Evolutionary conservation across 1,140 invertebrate genomes (phyloP).

Genomic region (Galleria mellonella): DNA sequence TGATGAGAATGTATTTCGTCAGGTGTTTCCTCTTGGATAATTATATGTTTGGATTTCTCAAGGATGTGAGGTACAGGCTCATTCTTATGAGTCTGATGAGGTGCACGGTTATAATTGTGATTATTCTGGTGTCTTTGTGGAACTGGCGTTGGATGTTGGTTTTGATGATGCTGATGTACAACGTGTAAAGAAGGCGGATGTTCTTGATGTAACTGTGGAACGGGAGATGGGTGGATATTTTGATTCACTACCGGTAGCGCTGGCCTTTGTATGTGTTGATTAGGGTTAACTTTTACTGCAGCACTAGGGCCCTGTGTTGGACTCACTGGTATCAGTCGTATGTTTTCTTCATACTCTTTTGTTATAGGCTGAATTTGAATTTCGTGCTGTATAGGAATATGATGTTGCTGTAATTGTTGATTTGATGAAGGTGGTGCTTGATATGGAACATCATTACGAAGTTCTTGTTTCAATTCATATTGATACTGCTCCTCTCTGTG

Average conservation of each 20-base stretch:
- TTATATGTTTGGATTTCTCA: constrained; percentile 44
- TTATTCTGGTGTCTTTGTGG: not conserved
- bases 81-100: not conserved
- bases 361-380: constrained; percentile 23
- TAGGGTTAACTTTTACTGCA: constrained; percentile 33
- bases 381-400: constrained; percentile 12
- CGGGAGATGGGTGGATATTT: constrained; percentile 6
- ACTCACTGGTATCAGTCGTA: constrained; percentile 27
- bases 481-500: constrained; percentile 12
- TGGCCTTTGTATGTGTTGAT: constrained; percentile 24
- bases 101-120: not conserved
- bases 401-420: not conserved
- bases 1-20: constrained; percentile 31
- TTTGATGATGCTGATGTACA: not conserved
- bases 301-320: constrained; percentile 17
- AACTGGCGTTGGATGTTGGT: not conserved
- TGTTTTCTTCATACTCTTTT: constrained; percentile 46
- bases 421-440: not conserved
- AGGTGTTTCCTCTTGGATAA: constrained; percentile 50
- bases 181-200: too few species aligned
- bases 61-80: constrained; percentile 18
- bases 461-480: too few species aligned
- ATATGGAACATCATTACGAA: not conserved
- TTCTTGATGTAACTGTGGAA: not conserved
- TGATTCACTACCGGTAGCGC: not conserved